Evolutionary conservation across 2,113 vertebrate genomes (phyloP).

Genomic region (Bufo gargarizans): DNA sequence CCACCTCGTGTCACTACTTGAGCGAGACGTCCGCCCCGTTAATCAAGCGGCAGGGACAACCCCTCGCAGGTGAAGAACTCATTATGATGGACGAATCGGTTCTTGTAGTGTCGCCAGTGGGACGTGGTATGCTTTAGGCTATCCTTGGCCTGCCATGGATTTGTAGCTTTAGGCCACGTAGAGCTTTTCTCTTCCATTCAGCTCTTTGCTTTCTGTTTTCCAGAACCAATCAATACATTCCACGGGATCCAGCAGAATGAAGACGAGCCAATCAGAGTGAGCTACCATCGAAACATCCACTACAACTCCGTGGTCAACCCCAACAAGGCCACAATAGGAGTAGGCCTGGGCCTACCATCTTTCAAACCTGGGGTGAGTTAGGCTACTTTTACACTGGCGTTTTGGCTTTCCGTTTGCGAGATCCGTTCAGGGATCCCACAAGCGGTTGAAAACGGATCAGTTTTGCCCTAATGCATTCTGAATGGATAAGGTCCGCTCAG

Average conservation of each 20-base stretch:
- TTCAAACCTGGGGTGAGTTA: slow-evolving; percentile 90
- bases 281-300: slow-evolving; percentile 96
- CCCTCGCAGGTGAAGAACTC: too few relatives aligned
- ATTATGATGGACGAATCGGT: too few relatives aligned
- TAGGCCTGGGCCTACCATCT: slow-evolving; percentile 90
- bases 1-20: too few relatives aligned
- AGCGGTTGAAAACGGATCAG: too few relatives aligned
- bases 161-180: background rate
- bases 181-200: background rate
- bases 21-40: too few relatives aligned
- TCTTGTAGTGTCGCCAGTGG: too few relatives aligned
- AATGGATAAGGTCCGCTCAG: too few relatives aligned
- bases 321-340: slow-evolving; percentile 95
- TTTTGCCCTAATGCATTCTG: too few relatives aligned
- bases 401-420: too few relatives aligned
- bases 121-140: background rate
- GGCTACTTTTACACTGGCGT: too few relatives aligned
- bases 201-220: slow-evolving; percentile 1
- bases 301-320: slow-evolving; percentile 98
- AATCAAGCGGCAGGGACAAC: too few relatives aligned
- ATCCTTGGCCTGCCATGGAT: background rate
- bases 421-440: too few relatives aligned
- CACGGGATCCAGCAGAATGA: slow-evolving; percentile 96
- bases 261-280: slow-evolving; percentile 94
- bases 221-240: slow-evolving; percentile 97